Base-by-base conservation (phyloP, 2,113 vertebrate species). In the Nycticorax nycticorax region DNA sequence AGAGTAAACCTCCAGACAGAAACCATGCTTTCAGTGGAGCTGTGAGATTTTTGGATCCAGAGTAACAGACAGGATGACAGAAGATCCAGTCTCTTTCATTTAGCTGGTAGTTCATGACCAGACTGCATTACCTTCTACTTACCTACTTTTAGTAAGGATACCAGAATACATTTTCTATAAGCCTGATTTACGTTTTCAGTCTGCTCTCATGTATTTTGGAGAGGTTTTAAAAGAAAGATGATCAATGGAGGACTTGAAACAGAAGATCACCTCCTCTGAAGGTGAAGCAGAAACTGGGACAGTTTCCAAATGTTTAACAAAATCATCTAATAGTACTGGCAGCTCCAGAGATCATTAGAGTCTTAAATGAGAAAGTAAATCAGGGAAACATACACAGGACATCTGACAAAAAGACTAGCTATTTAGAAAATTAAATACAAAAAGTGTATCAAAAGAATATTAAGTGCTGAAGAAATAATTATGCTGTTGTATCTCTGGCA, bases 231-330 rank as follows among this genome's bases (percentile, higher is more conserved):
- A 95, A 97, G 94, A 84, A 64, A 78, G 43, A 94, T 97, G 94
- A 97, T 97, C 97, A 97, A 95, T 96, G 84, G 81, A 94, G 68
- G 69, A 92, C 96, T 96, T 98, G 68, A 92, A 95, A 96, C 88
- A 85, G 96, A 95, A 96, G 81, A 96, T 95, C 92, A 97, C 88
- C 92, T 96, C 92, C 82, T 97, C 92, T 96, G 97, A 98, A 98
- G 97, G 97, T 98, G 96, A 98, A 97, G 88, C 96, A 95, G 94
- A 97, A 97, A 97, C 97, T 95, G 92, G 98, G 97, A 92, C 92
- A 94, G 72, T 76, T 92, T 97, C 97, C 98, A 98, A 97, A 92
- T 82, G 90, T 96, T 98, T 94, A 96, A 96, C 95, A 95, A 97
- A 98, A 97, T 94, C 94, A 96, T 89, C 96, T 93, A 96, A 96